These are phyloP conservation scores for Temnothorax curvispinosus DNA, from an alignment of 1,140 invertebrate species.

Conservation along the genomic window DNA sequence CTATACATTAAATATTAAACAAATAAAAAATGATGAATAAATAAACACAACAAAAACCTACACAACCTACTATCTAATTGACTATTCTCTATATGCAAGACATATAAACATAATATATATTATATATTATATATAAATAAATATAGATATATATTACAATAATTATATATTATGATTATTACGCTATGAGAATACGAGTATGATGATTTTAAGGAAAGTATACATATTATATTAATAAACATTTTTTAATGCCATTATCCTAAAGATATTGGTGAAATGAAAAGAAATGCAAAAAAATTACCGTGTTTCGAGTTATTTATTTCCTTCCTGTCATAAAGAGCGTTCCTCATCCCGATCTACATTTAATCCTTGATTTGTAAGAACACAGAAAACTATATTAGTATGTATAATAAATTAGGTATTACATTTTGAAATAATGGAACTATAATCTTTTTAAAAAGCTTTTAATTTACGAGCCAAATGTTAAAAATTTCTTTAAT, in stretches of 20 bases:
- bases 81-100: slow-evolving; percentile 78
- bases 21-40: slow-evolving; percentile 67
- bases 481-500: background rate
- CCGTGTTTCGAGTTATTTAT: slow-evolving; percentile 42
- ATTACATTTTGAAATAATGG: background rate
- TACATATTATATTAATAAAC: slow-evolving; percentile 86
- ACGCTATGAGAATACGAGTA: slow-evolving; percentile 84
- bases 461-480: background rate
- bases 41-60: slow-evolving; percentile 76
- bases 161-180: slow-evolving; percentile 83
- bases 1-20: slow-evolving; percentile 81
- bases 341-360: background rate
- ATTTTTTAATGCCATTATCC: slow-evolving; percentile 85
- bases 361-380: background rate
- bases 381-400: background rate
- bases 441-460: background rate
- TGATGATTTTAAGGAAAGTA: slow-evolving; percentile 86
- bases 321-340: background rate
- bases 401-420: background rate
- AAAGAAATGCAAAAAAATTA: slow-evolving; percentile 77
- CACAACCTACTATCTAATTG: slow-evolving; percentile 83
- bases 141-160: slow-evolving; percentile 79
- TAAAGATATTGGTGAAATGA: slow-evolving; percentile 84
- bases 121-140: slow-evolving; percentile 70
- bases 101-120: slow-evolving; percentile 80